Percentiles rank a stretch among this genome's conserved stretches.
These are phyloP conservation scores for Calliopum simillimum DNA, from an alignment of 2,888 invertebrate genomes.

Conservation along the genomic window DNA sequence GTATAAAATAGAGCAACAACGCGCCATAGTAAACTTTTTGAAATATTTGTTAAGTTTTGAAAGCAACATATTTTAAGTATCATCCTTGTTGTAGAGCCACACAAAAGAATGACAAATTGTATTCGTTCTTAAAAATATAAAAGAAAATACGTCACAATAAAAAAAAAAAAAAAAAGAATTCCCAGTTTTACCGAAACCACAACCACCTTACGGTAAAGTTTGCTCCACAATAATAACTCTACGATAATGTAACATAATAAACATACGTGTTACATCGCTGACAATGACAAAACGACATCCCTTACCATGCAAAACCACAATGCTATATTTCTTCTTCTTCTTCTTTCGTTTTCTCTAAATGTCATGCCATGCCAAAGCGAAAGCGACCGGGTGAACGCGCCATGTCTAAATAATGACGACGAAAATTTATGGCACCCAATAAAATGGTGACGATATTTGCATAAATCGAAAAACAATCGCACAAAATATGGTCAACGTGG, in stretches of 20 bases:
- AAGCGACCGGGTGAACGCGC: neutral
- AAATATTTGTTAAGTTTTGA: too few species aligned
- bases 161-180: neutral
- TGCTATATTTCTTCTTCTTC: too few species aligned
- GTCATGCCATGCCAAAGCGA: neutral
- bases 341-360: neutral
- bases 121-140: neutral
- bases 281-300: slow-evolving; percentile 19
- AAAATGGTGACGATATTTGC: slow-evolving; percentile 5
- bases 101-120: slow-evolving; percentile 16
- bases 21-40: too few species aligned
- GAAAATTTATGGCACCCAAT: slow-evolving; percentile 11
- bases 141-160: neutral
- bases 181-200: neutral
- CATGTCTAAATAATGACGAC: slow-evolving; percentile 2
- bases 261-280: neutral
- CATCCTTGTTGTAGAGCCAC: neutral
- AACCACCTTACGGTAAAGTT: neutral
- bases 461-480: slow-evolving; percentile 21
- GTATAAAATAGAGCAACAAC: too few species aligned
- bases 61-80: too few species aligned
- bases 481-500: neutral
- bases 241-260: neutral
- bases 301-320: neutral
- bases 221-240: neutral